A percentile compares a stretch with the other conserved stretches of the same genome.
Evolutionary conservation across 2,797 vertebrate genomes (phyloP).

Genomic region (Lacerta bilineata): DNA sequence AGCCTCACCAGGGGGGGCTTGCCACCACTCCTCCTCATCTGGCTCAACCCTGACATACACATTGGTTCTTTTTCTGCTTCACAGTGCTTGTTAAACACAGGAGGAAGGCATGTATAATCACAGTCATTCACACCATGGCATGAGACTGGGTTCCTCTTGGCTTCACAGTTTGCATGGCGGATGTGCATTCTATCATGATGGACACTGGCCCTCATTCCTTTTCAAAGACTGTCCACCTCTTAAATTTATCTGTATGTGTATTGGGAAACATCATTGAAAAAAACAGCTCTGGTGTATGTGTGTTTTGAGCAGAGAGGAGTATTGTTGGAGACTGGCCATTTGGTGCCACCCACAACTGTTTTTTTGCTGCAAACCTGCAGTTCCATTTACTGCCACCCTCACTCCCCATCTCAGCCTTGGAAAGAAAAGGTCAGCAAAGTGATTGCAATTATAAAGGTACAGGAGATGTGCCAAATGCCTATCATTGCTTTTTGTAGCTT

Average conservation of each 20-base stretch:
- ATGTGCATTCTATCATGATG: neutral
- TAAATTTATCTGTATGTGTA: neutral
- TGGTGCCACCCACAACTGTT: neutral
- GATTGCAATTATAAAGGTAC: conserved; percentile 11
- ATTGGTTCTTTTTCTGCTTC: neutral
- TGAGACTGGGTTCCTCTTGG: neutral
- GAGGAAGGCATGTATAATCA: neutral
- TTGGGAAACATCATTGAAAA: neutral
- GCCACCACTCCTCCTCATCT: too few relatives aligned
- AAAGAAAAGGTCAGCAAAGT: conserved; percentile 24
- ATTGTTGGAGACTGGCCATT: neutral
- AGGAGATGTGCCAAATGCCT: conserved; percentile 19
- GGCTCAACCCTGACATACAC: too few relatives aligned
- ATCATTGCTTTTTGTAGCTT: conserved; percentile 12
- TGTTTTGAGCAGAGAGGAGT: neutral
- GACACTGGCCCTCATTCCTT: neutral
- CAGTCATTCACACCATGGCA: neutral
- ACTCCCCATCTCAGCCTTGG: neutral
- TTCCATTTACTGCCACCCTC: too few relatives aligned
- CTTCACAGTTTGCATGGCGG: neutral
- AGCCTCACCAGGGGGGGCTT: too few relatives aligned
- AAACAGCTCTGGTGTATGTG: neutral
- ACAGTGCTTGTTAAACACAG: neutral
- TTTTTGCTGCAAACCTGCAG: conserved; percentile 2
- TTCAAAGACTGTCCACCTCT: neutral